Base-by-base conservation (phyloP, 2,888 invertebrate species). In the Sinodicranocentrus sp. region DNA sequence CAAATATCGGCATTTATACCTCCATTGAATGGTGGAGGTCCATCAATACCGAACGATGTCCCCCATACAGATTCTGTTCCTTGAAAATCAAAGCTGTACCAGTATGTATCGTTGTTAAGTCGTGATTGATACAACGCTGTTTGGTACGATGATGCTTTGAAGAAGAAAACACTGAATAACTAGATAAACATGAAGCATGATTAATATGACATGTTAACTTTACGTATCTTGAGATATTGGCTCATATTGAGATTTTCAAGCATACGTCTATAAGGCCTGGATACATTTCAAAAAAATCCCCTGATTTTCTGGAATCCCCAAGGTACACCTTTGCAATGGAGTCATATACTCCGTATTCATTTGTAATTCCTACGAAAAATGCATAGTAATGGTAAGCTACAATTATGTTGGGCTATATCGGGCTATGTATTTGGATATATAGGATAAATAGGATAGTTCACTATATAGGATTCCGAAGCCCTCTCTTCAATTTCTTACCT, bases 201-300 rank as follows among this genome's bases (percentile, higher is more conserved):
- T 44, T 21, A 44, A n/a, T 13, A 43, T 8, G 21, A 67, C n/a
- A n/a, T n/a, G n/a, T 8, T 48, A 48, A 6, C 39, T 39, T 48
- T 21, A 10, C 33, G 39, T 13, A 39, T 13, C 13, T 6, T 8
- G 13, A 8, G 6, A 39, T 6, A 39, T 13, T 63, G 28, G 44
- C 17, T 25, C 57, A 44, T 19, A 19, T 39, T 48, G 10, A 17
- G 1, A 43, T 23, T 25, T 33, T 25, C 33, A n/a, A 63, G 5
- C 26, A 89, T 91, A 92, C 92, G 90, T 92, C 92, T 71, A 91
- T 91, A 59, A 92, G 90, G 1, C 91, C 91, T 5, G 92, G 91
- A 75, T 91, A 88, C 82, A 92, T 91, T 2, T 89, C 89, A 21
- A 88, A 90, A 85, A 92, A 92, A 85, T 91, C 89, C 19, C 90